These are phyloP conservation scores for Jacana jacana DNA, from an alignment of 2,113 vertebrate genomes.

Conservation along the genomic window DNA sequence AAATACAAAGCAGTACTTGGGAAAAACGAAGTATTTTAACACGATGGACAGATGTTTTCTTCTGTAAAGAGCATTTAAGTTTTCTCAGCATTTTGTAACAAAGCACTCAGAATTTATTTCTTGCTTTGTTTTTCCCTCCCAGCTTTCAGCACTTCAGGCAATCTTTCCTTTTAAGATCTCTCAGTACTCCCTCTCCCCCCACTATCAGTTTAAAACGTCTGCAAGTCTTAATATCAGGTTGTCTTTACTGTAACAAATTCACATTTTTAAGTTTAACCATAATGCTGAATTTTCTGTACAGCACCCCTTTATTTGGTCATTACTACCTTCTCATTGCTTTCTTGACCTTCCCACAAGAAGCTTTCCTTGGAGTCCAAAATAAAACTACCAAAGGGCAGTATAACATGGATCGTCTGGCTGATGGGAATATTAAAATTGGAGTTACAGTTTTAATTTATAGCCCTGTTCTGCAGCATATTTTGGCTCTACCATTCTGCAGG, in stretches of 20 bases:
- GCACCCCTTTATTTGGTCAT: not conserved
- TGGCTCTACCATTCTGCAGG: not conserved
- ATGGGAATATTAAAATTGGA: not conserved
- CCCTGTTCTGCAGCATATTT: not conserved
- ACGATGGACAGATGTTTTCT: not conserved
- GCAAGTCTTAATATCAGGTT: not conserved
- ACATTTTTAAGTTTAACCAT: not conserved
- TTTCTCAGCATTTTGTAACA: not conserved
- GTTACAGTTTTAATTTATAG: not conserved
- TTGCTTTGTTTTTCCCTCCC: not conserved
- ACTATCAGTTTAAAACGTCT: not conserved
- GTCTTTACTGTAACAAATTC: not conserved
- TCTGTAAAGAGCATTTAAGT: not conserved
- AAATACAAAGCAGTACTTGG: not conserved
- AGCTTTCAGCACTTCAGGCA: not conserved
- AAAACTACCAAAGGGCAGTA: not conserved
- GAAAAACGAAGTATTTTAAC: not conserved
- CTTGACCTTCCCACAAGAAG: not conserved
- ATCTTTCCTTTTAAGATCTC: not conserved
- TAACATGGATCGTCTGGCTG: not conserved
- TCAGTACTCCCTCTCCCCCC: not conserved
- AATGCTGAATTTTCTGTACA: not conserved
- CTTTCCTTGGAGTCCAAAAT: not conserved
- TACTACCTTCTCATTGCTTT: not conserved
- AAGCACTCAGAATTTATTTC: not conserved